Percentiles rank a stretch among this genome's conserved stretches.
Conservation (phyloP, 2,797 vertebrate species). For the Carduelis carduelis region DNA sequence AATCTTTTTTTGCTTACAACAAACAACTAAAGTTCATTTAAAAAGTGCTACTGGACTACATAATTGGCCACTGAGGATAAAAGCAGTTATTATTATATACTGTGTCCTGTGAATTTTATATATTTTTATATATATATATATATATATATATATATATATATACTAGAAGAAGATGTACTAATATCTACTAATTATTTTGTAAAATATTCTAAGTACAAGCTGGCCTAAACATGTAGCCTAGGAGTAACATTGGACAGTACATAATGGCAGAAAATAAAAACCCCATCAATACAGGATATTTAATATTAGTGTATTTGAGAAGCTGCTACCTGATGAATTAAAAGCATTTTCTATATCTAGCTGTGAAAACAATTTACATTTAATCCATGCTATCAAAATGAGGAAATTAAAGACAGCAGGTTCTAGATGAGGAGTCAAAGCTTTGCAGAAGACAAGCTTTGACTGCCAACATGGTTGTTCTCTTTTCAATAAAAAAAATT, state of each 20-base stretch:
- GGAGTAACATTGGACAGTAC: not conserved
- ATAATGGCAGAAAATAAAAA: not conserved
- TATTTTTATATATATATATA: not conserved
- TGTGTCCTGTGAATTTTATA: not conserved
- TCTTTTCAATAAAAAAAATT: not conserved
- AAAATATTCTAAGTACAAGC: not conserved
- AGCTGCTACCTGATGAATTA: not conserved
- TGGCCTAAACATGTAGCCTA: not conserved
- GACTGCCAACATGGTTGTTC: not conserved
- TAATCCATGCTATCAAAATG: not conserved
- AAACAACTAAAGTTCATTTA: not conserved
- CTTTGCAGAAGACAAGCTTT: not conserved
- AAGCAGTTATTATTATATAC: not conserved
- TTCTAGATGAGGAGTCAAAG: not conserved
- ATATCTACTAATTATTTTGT: not conserved
- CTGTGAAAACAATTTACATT: not conserved
- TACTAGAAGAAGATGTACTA: not conserved
- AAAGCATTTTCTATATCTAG: not conserved
- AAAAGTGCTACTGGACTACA: not conserved
- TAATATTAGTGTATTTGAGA: not conserved
- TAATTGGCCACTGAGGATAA: not conserved
- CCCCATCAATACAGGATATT: not conserved
- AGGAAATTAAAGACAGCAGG: not conserved
- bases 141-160: not conserved
- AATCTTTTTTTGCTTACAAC: not conserved